Percentiles rank a stretch among this genome's conserved stretches.
phyloP scores from a whole-genome alignment of 2,113 vertebrate species.

The Spermophilus dauricus region DNA sequence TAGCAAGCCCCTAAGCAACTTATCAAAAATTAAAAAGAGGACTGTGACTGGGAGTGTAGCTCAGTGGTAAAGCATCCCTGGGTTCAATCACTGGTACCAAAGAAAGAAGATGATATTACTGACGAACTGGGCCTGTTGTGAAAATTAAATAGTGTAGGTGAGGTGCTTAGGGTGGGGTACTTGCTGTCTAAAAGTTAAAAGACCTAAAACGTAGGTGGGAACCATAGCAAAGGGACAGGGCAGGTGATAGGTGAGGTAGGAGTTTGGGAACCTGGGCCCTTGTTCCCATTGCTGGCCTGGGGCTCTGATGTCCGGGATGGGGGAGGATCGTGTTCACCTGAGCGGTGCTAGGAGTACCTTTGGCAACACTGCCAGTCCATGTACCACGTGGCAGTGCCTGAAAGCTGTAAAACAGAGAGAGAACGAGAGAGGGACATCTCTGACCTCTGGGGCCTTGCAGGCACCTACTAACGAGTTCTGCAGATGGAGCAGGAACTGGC shows the following conservation, averaged over 20 bases:
- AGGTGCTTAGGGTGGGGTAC: too few species aligned
- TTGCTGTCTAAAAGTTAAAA: background rate
- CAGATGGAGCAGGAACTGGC: background rate
- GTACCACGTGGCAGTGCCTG: background rate
- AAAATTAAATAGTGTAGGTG: background rate
- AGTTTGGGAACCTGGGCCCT: background rate
- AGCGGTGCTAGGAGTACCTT: background rate
- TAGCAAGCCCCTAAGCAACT: background rate
- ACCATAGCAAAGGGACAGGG: background rate
- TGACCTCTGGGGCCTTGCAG: background rate
- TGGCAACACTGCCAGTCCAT: background rate
- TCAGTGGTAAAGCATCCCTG: too few species aligned
- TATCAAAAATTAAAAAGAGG: background rate
- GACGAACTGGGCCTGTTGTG: background rate
- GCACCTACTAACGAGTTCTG: background rate
- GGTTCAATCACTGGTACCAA: too few species aligned
- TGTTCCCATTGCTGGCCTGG: background rate
- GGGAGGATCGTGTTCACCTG: background rate
- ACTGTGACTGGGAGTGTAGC: too few species aligned
- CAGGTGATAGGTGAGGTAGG: background rate
- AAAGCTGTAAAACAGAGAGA: background rate
- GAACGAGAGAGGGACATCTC: background rate
- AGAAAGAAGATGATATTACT: background rate
- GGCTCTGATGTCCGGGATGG: background rate
- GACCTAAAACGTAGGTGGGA: background rate